Conservation (phyloP, 2,113 vertebrate genomes). For the Glareola pratincola region DNA sequence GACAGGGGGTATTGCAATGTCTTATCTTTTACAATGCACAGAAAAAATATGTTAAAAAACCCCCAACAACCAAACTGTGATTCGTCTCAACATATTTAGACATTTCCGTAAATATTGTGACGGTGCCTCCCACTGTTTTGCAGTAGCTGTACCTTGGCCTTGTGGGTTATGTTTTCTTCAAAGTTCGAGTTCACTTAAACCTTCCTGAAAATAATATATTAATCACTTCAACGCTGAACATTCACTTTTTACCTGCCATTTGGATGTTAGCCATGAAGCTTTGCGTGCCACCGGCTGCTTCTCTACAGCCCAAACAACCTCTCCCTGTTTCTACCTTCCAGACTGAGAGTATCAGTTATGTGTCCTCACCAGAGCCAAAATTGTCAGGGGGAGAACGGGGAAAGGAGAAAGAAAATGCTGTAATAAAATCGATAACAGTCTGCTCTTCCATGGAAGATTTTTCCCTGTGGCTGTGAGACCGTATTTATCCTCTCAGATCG, state of each 20-base stretch:
- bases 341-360: neutral
- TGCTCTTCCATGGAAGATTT: neutral
- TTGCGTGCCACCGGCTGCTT: accelerated
- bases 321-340: neutral
- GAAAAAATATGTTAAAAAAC: neutral
- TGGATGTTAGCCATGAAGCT: neutral
- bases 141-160: neutral
- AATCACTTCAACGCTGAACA: neutral
- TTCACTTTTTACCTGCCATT: neutral
- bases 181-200: neutral
- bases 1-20: neutral
- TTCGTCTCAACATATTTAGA: neutral
- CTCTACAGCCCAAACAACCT: neutral
- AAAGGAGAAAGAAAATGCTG: neutral
- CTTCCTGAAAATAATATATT: neutral
- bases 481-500: neutral
- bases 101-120: neutral
- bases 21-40: neutral
- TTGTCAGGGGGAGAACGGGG: neutral
- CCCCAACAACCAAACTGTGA: too few species aligned
- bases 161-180: neutral
- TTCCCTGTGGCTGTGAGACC: neutral
- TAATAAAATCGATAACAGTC: neutral
- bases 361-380: neutral
- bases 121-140: neutral